Base-by-base conservation (phyloP, 2,113 vertebrate genomes). In the Tringa solitaria region DNA sequence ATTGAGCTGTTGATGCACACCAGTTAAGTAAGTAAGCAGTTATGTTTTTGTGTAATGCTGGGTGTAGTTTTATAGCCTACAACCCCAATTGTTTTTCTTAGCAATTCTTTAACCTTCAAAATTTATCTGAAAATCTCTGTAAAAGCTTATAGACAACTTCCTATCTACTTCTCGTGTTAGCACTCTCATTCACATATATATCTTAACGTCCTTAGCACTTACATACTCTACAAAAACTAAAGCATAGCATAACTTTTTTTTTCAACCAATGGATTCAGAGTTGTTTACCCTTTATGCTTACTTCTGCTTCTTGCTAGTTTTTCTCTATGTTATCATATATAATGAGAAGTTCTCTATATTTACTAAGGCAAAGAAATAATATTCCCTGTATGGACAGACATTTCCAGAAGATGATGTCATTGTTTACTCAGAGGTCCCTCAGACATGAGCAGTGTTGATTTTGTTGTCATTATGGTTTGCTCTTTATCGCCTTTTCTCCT, bases 401-500 rank as follows among this genome's bases (percentile, higher is more conserved):
- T n/a, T 8, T 69, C 27, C 43, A 64, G 46, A 12, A 64, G 28
- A 2, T 69, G 8, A 7, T 73, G 3, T 37, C 14, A 53, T 4
- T 37, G 50, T 27, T 51, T 51, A 51, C 50, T 35, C 28, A 39
- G 16, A 16, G 24, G 4, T 2, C 19, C 4, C 28, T 80, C 51
- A 53, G 63, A 39, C 0, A 0, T 27, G 5, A 64, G 10, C 14
- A 32, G 9, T 32, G 12, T 50, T 82, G 54, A 18, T 27, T 54
- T 19, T 26, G 27, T 50, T 81, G 22, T 28, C 12, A 12, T 1
- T 2, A 1, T 43, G 4, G 3, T 70, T 39, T 79, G 7, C 3
- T 53, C 22, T 4, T 53, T 82, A 32, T 5, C 2, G 6, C 4
- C 8, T 60, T 88, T 73, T n/a, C n/a, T 80, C 28, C 24, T 0